Evolutionary conservation across 1,140 invertebrate species (phyloP).

Genomic region (Pantala flavescens): DNA sequence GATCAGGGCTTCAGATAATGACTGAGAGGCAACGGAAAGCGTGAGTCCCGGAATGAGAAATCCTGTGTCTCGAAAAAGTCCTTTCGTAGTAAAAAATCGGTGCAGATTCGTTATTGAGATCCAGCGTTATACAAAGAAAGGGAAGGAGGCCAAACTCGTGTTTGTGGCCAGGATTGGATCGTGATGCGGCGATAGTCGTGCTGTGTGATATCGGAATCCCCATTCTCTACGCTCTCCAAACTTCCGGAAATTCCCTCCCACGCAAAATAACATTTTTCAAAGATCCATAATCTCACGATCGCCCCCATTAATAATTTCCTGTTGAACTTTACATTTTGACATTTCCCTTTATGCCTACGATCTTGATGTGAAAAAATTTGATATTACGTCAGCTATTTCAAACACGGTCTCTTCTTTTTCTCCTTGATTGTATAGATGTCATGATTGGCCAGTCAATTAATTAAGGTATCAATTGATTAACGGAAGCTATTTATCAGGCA

Average conservation of each 20-base stretch:
- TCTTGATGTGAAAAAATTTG: too few species aligned
- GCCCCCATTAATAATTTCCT: too few species aligned
- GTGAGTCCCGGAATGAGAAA: not conserved
- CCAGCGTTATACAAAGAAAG: not conserved
- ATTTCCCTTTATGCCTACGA: too few species aligned
- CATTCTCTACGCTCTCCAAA: not conserved
- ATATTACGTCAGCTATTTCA: too few species aligned
- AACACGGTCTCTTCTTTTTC: too few species aligned
- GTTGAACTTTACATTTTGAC: too few species aligned
- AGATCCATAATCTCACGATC: too few species aligned
- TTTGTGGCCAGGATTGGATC: not conserved
- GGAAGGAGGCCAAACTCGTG: not conserved
- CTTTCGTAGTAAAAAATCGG: not conserved
- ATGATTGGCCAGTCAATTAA: too few species aligned
- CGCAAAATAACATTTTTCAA: too few species aligned
- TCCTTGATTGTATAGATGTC: too few species aligned
- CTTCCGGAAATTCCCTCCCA: not conserved
- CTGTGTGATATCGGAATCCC: not conserved
- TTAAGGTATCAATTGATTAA: too few species aligned
- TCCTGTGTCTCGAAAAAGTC: not conserved
- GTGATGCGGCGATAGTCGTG: not conserved
- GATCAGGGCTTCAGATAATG: not conserved
- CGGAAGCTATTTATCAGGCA: too few species aligned
- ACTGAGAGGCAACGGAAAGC: not conserved
- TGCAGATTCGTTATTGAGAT: conserved; percentile 9